phyloP scores from a whole-genome alignment of 2,888 invertebrate species.

The Trichogramma evanescens region DNA sequence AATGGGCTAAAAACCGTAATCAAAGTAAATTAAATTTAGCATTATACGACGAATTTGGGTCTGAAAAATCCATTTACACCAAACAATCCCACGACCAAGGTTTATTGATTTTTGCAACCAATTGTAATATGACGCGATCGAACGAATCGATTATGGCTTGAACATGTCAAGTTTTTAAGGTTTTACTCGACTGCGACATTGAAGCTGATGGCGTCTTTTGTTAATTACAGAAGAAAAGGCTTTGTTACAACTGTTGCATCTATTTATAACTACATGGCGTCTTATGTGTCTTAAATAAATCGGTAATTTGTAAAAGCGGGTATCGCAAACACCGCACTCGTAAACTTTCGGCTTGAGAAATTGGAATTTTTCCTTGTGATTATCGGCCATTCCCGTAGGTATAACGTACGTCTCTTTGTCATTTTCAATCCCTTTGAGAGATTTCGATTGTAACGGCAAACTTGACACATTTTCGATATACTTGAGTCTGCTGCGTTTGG shows the following conservation, averaged over 20 bases:
- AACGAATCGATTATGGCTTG: too few relatives aligned
- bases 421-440: too few relatives aligned
- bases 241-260: conserved; percentile 17
- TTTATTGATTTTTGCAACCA: too few relatives aligned
- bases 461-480: neutral
- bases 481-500: conserved; percentile 5
- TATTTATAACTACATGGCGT: conserved; percentile 14
- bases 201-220: conserved; percentile 15
- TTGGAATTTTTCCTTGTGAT: conserved; percentile 1
- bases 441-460: neutral
- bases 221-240: conserved; percentile 4
- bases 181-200: conserved; percentile 8
- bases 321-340: conserved; percentile 22
- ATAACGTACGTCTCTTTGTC: too few relatives aligned
- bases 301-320: conserved; percentile 18
- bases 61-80: too few relatives aligned
- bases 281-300: conserved; percentile 20
- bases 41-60: too few relatives aligned
- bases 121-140: too few relatives aligned
- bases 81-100: too few relatives aligned
- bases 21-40: too few relatives aligned
- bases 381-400: too few relatives aligned
- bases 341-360: conserved; percentile 18
- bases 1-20: too few relatives aligned
- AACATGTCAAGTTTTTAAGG: too few relatives aligned